These are phyloP conservation scores for Amazonetta brasiliensis DNA, from an alignment of 2,797 vertebrate genomes.

Conservation along the genomic window DNA sequence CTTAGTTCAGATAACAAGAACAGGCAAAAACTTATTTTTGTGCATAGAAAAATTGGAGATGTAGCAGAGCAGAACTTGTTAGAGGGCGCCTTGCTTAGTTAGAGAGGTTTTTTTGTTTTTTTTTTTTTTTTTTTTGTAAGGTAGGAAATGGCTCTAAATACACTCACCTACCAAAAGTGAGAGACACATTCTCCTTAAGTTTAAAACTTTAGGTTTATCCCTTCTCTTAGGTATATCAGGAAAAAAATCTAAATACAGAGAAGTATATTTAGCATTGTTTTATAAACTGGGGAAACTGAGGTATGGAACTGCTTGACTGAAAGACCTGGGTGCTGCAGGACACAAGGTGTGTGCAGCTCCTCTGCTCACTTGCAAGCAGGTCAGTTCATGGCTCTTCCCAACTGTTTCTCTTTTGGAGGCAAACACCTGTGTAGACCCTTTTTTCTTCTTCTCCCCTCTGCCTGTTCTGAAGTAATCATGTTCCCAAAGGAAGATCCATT, in stretches of 20 bases:
- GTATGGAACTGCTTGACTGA: accelerated
- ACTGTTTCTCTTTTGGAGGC: neutral
- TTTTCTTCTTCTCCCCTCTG: neutral
- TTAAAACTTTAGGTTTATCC: neutral
- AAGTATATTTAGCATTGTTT: neutral
- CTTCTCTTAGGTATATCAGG: neutral
- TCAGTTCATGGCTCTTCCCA: accelerated
- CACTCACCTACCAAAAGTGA: accelerated
- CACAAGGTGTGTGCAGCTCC: neutral
- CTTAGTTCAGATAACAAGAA: neutral
- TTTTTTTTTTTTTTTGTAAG: neutral
- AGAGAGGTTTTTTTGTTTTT: neutral
- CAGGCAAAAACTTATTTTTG: neutral
- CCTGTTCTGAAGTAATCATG: neutral
- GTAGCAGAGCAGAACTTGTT: neutral
- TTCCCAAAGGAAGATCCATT: neutral
- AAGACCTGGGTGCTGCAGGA: neutral
- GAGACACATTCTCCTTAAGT: accelerated
- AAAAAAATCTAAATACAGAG: neutral
- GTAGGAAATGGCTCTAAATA: neutral
- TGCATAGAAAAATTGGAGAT: neutral
- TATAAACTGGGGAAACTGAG: neutral
- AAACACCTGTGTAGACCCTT: accelerated
- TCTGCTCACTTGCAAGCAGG: neutral
- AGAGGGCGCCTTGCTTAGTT: neutral